Base-by-base conservation (phyloP, 1,140 invertebrate species). In the Papilio glaucus region DNA sequence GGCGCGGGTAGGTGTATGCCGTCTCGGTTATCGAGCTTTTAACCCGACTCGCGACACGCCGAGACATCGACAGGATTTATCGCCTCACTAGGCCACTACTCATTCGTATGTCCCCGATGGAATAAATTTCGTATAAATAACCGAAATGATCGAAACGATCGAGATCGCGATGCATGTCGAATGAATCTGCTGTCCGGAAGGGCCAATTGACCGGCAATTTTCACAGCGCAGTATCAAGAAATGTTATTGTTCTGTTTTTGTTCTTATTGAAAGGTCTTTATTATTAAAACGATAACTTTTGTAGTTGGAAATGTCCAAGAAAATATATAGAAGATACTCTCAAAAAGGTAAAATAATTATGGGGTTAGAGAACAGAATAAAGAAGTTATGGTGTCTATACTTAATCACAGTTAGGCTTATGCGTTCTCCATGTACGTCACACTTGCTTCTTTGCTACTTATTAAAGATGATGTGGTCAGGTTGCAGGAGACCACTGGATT, bases 11-110 rank as follows among this genome's bases (percentile, higher is more conserved):
- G 89, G 89, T 90, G 88, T 87, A 78, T 82, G 87, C 80, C 84
- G 89, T 81, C 83, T 90, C 88, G 87, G 90, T 90, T 93, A 91
- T 93, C 89, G 89, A 91, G 89, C 89, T 93, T 91, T 91, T 93
- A 93, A 91, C 87, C 87, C 87, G 88, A 88, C 88, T 85, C 80
- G 89, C 88, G 91, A 91, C 90, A 87, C 84, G 86, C 83, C 84
- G 83, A 85, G 85, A 92, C 89, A 90, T 90, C 85, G 87, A 88
- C 85, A 88, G 77, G 86, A 91, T 91, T 93, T 93, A 93, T 93
- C 86, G 81, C 83, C 88, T 85, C 87, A 90, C 90, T 92, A 91
- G 85, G 77, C 80, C 87, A 91, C 87, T 79, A 87, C 87, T 91
- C 88, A 91, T 91, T 91, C 87, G 85, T 90, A 87, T 88, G 86